Evolutionary conservation across 2,888 invertebrate species (phyloP).

Genomic region (Drosophila monieri): DNA sequence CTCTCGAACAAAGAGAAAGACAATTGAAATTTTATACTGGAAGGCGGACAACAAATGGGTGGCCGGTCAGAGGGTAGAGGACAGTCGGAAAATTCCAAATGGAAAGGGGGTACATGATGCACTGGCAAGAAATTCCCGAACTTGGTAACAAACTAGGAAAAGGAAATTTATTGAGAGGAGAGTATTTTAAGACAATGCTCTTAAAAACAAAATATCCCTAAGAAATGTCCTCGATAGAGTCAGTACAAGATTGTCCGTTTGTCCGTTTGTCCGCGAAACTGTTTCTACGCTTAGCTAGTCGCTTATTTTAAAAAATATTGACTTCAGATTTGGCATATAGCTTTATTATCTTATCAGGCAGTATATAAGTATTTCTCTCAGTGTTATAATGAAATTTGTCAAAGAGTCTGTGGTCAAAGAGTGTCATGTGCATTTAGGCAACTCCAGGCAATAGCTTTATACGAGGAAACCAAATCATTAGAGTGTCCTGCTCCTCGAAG

Average conservation of each 20-base stretch:
- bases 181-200: too few relatives aligned
- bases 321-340: too few relatives aligned
- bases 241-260: too few relatives aligned
- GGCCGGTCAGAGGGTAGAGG: not conserved
- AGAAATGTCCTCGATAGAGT: too few relatives aligned
- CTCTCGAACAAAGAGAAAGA: conserved; percentile 32
- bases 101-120: not conserved
- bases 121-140: not conserved
- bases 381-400: conserved; percentile 47
- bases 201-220: too few relatives aligned
- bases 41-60: conserved; percentile 27
- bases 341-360: too few relatives aligned
- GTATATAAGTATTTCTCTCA: not conserved
- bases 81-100: not conserved
- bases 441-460: conserved; percentile 38
- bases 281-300: too few relatives aligned
- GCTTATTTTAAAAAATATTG: too few relatives aligned
- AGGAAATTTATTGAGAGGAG: too few relatives aligned
- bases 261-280: too few relatives aligned
- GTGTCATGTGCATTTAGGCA: conserved; percentile 48
- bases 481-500: conserved; percentile 13
- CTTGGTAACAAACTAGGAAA: not conserved
- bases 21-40: conserved; percentile 56
- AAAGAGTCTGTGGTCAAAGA: conserved; percentile 52
- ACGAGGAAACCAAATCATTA: conserved; percentile 38